Conservation (phyloP, 2,888 invertebrate genomes). For the Athrips mouffetella region DNA sequence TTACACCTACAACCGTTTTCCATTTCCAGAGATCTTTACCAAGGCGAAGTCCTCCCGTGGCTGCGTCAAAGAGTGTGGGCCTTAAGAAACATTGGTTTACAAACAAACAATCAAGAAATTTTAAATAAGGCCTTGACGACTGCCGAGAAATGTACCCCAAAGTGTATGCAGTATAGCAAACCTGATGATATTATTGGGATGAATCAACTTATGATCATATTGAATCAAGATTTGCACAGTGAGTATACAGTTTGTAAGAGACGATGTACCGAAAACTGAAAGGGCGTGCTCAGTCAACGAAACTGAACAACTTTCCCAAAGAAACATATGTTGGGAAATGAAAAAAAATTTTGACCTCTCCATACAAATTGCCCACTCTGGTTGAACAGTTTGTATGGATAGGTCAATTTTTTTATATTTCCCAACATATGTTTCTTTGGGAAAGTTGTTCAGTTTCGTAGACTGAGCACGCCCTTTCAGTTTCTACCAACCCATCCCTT, state of each 20-base stretch:
- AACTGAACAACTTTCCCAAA: too few species aligned
- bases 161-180: constrained; percentile 4
- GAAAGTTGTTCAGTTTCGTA: too few species aligned
- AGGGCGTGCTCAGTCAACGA: too few species aligned
- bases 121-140: constrained; percentile 31
- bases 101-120: constrained; percentile 20
- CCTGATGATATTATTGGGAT: constrained; percentile 23
- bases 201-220: constrained; percentile 23
- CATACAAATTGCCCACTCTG: too few species aligned
- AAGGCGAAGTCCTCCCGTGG: constrained; percentile 43
- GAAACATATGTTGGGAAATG: too few species aligned
- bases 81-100: constrained; percentile 31
- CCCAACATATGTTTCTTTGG: too few species aligned
- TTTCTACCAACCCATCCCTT: too few species aligned
- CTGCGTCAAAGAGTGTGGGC: constrained; percentile 40
- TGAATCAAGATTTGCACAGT: constrained; percentile 33
- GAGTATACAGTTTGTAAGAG: constrained; percentile 26
- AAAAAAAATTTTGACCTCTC: too few species aligned
- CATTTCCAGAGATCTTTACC: constrained; percentile 32
- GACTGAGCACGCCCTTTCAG: too few species aligned
- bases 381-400: too few species aligned
- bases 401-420: too few species aligned
- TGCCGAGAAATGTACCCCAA: constrained; percentile 27
- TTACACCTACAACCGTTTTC: neutral
- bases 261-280: too few species aligned